A percentile compares a stretch with the other conserved stretches of the same genome.
Evolutionary conservation across 2,113 vertebrate genomes (phyloP).

Genomic region (Microcebus ravelobensis): DNA sequence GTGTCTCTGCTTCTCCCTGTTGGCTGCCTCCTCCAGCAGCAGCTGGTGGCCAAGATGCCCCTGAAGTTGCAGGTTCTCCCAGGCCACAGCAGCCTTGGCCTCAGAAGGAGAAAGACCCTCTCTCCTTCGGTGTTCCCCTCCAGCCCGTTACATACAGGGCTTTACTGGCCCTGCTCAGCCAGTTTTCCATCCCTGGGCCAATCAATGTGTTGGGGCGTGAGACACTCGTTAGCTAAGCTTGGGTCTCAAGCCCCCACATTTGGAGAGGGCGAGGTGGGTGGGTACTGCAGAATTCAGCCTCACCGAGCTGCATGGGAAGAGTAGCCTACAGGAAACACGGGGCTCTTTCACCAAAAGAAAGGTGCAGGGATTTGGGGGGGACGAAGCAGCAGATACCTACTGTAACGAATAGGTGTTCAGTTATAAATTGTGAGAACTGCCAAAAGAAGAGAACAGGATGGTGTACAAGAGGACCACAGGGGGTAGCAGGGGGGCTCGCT

Average conservation of each 20-base stretch:
- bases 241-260: not conserved
- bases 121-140: not conserved
- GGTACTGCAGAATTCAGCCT: not conserved
- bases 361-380: not conserved
- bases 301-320: not conserved
- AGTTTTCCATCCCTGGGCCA: not conserved
- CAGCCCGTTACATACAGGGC: not conserved
- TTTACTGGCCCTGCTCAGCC: not conserved
- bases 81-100: not conserved
- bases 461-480: fast-evolving
- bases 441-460: not conserved
- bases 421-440: not conserved
- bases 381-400: not conserved
- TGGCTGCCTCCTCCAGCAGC: not conserved
- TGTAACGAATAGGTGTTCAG: not conserved
- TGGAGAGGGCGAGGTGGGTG: not conserved
- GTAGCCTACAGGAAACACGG: not conserved
- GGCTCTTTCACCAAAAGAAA: not conserved
- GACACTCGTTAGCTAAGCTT: not conserved
- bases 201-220: not conserved
- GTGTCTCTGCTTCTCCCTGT: not conserved
- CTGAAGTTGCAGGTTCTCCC: not conserved
- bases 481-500: fast-evolving
- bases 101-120: not conserved
- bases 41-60: not conserved